Conservation (phyloP, 2,113 vertebrate species). For the Platichthys stellatus region DNA sequence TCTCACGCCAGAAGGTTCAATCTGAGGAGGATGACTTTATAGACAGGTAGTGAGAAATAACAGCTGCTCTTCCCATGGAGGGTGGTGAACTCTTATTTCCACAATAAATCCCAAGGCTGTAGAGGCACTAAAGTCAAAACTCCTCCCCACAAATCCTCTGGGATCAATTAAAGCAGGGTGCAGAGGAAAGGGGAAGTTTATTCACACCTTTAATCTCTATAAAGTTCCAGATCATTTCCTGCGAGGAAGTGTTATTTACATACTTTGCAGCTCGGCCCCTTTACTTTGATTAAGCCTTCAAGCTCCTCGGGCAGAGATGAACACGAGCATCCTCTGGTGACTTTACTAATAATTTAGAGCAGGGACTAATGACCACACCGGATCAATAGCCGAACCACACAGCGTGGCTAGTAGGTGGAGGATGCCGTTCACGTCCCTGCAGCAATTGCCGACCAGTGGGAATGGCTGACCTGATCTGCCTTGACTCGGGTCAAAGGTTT, state of each 20-base stretch:
- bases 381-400: conserved; percentile 54
- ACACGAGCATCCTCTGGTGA: conserved; percentile 24
- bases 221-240: conserved; percentile 6
- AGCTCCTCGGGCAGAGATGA: conserved; percentile 44
- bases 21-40: conserved; percentile 22
- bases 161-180: conserved; percentile 33
- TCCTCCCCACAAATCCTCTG: conserved; percentile 37
- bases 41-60: conserved; percentile 16
- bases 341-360: conserved; percentile 52
- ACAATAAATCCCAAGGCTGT: conserved; percentile 29
- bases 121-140: conserved; percentile 16
- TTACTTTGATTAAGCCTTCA: conserved; percentile 43
- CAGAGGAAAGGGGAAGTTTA: neutral
- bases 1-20: conserved; percentile 1
- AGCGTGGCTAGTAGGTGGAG: conserved; percentile 26
- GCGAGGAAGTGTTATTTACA: conserved; percentile 16
- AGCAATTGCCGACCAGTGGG: conserved; percentile 26
- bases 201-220: conserved; percentile 9
- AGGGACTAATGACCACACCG: conserved; percentile 45
- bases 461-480: conserved; percentile 46
- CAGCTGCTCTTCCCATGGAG: conserved; percentile 26
- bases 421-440: conserved; percentile 13
- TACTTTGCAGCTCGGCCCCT: conserved; percentile 8
- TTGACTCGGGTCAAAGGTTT: conserved; percentile 23
- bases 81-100: conserved; percentile 29